Conservation (phyloP, 2,113 vertebrate species). For the Fulica atra region DNA sequence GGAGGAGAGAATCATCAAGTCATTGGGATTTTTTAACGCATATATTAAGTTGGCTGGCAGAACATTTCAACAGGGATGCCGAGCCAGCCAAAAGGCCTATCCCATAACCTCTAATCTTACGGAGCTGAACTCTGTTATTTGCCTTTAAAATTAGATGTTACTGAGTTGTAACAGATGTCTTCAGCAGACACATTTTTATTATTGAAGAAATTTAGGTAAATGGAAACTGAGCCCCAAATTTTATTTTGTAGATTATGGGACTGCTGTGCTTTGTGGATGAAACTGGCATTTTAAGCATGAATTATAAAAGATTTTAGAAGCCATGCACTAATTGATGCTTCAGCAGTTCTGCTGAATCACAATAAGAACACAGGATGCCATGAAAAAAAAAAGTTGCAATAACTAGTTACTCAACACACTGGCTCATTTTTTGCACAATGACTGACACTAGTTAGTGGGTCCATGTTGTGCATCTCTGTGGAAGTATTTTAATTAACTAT, state of each 20-base stretch:
- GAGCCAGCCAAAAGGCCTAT: constrained; percentile 73
- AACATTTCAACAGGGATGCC: constrained; percentile 56
- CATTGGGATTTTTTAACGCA: constrained; percentile 53
- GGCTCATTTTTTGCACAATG: not conserved
- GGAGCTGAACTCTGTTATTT: constrained; percentile 83
- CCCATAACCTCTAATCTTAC: constrained; percentile 81
- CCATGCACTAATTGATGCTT: constrained; percentile 69
- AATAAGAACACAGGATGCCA: constrained; percentile 45
- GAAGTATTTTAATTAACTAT: constrained; percentile 66
- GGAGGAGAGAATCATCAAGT: constrained; percentile 33
- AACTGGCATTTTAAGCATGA: constrained; percentile 71
- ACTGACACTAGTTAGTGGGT: constrained; percentile 55
- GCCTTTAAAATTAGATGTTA: constrained; percentile 83
- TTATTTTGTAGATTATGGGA: constrained; percentile 68
- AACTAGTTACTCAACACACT: constrained; percentile 9
- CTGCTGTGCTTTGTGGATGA: constrained; percentile 64
- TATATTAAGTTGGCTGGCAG: constrained; percentile 74
- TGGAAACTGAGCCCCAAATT: constrained; percentile 79
- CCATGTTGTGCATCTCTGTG: constrained; percentile 37
- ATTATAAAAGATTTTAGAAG: constrained; percentile 74
- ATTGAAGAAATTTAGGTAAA: constrained; percentile 77
- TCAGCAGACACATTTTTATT: constrained; percentile 75
- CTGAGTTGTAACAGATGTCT: constrained; percentile 79
- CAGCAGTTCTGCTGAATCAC: constrained; percentile 72
- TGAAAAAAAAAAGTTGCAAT: constrained; percentile 21